Percentiles rank a stretch among this genome's conserved stretches.
These are phyloP conservation scores for Hypocryptadius cinnamomeus DNA, from an alignment of 2,113 vertebrate genomes.

Conservation along the genomic window DNA sequence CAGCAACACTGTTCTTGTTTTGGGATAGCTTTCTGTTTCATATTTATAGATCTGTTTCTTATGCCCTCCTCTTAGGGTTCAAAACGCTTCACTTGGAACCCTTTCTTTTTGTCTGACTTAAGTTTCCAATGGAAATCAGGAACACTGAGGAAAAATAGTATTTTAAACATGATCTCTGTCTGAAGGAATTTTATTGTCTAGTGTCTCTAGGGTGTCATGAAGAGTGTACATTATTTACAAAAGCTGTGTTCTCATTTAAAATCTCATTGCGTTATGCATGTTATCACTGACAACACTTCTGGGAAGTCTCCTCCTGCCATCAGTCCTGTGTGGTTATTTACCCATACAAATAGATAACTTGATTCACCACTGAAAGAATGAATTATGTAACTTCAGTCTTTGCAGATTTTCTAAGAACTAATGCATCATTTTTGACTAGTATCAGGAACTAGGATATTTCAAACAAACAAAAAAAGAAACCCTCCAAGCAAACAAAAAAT, in stretches of 20 bases:
- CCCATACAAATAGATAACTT: background rate
- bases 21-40: background rate
- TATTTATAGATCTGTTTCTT: background rate
- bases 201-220: constrained; percentile 19
- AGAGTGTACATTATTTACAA: constrained; percentile 50
- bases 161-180: background rate
- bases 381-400: constrained; percentile 49
- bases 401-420: background rate
- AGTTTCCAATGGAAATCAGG: background rate
- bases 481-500: background rate
- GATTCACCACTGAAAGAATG: constrained; percentile 41
- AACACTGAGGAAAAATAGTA: background rate
- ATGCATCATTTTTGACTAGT: background rate
- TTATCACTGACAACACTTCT: constrained; percentile 54
- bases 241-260: constrained; percentile 59
- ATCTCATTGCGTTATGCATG: constrained; percentile 13
- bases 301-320: constrained; percentile 38
- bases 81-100: background rate
- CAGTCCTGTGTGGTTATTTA: constrained; percentile 25
- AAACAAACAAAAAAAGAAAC: background rate
- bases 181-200: background rate
- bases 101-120: background rate
- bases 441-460: background rate
- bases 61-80: background rate
- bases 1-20: background rate